Evolutionary conservation across 2,113 vertebrate species (phyloP).

Genomic region (Theristicus caerulescens): DNA sequence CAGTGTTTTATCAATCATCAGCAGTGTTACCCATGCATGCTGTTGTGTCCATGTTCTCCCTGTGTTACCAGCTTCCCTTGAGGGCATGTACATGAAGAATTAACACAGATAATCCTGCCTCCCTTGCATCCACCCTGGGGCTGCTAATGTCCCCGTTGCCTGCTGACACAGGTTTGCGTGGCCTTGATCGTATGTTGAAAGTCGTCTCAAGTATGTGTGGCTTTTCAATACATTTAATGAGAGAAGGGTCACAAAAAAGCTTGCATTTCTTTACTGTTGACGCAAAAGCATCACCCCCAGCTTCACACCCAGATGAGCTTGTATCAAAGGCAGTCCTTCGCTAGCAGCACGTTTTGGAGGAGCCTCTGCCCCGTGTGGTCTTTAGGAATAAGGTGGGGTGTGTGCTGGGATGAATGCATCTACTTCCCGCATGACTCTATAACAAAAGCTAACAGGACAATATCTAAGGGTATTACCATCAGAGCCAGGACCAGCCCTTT

Average conservation of each 20-base stretch:
- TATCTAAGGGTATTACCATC: too few relatives aligned
- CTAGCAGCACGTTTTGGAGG: background rate
- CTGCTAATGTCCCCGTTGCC: background rate
- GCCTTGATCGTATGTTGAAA: too few relatives aligned
- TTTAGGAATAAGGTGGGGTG: background rate
- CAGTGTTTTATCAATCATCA: background rate
- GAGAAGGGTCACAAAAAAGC: background rate
- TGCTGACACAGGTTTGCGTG: background rate
- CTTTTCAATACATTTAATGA: background rate
- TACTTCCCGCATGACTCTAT: fast-evolving
- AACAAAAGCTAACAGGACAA: background rate
- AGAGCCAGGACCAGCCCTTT: background rate
- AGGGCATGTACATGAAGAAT: background rate
- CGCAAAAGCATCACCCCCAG: background rate
- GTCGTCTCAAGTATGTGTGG: too few relatives aligned
- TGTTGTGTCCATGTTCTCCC: background rate
- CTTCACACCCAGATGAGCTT: background rate
- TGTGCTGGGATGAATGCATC: background rate
- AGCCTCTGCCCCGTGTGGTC: background rate
- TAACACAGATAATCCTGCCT: background rate
- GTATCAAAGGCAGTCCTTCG: too few relatives aligned
- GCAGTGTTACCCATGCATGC: background rate
- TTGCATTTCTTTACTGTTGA: background rate
- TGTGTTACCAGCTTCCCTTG: background rate
- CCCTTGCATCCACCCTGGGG: background rate